Conservation (phyloP, 2,113 vertebrate genomes). For the Speoplatyrhinus poulsoni region DNA sequence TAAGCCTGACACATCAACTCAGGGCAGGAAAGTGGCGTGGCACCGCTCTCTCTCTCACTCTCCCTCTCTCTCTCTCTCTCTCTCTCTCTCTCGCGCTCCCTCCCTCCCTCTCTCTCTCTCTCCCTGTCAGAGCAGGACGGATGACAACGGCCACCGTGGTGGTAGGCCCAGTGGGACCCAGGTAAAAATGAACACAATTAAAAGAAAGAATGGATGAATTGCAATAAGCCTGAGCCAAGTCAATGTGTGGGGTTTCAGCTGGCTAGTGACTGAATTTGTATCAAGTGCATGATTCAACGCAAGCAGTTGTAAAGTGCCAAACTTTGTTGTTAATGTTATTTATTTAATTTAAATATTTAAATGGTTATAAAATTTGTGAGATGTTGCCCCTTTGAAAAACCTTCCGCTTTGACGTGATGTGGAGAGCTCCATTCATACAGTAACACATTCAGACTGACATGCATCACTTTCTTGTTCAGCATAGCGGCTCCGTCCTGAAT, state of each 20-base stretch:
- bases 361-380: too few species aligned
- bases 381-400: neutral
- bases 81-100: slow-evolving; percentile 11
- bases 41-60: slow-evolving; percentile 60
- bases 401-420: slow-evolving; percentile 3
- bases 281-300: slow-evolving; percentile 15
- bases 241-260: slow-evolving; percentile 76
- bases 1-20: slow-evolving; percentile 81
- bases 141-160: slow-evolving; percentile 79
- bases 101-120: neutral
- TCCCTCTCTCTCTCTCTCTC: slow-evolving; percentile 29
- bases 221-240: slow-evolving; percentile 75
- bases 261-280: slow-evolving; percentile 65
- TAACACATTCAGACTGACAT: slow-evolving; percentile 35
- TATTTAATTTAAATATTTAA: too few species aligned
- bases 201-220: slow-evolving; percentile 77
- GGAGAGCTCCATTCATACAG: slow-evolving; percentile 10
- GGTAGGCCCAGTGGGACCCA: slow-evolving; percentile 72
- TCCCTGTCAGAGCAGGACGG: slow-evolving; percentile 77
- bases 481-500: slow-evolving; percentile 48
- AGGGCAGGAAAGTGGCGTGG: slow-evolving; percentile 70
- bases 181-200: slow-evolving; percentile 81
- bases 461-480: slow-evolving; percentile 51
- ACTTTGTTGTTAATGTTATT: too few species aligned
- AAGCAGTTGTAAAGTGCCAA: too few species aligned